phyloP scores from a whole-genome alignment of 35 echinoderm and acorn worm genomes.

The Hemicentrotus pulcherrimus region DNA sequence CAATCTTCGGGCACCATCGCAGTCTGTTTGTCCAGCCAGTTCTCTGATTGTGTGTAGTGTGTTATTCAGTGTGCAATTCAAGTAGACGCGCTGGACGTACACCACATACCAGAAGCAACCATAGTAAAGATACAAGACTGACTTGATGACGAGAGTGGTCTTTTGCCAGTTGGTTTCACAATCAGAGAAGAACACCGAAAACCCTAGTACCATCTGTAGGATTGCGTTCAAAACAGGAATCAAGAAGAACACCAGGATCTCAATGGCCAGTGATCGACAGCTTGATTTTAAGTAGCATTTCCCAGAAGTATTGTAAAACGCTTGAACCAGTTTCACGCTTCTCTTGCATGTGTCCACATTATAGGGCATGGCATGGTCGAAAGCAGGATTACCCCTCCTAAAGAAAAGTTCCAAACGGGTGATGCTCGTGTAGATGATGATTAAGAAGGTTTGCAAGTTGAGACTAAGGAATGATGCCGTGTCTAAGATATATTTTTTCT shows the following conservation, averaged over 20 bases:
- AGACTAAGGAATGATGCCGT: no score
- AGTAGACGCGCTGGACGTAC: background rate
- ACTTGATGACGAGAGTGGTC: background rate
- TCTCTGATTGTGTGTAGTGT: background rate
- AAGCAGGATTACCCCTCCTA: no score
- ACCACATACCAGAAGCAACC: background rate
- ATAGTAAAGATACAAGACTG: background rate
- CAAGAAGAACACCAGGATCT: background rate
- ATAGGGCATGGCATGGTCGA: no score
- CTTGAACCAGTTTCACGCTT: no score
- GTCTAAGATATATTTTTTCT: no score
- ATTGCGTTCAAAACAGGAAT: background rate
- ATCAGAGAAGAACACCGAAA: background rate
- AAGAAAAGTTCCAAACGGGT: no score
- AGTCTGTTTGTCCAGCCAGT: background rate
- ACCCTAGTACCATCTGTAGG: background rate
- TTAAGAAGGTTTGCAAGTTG: no score
- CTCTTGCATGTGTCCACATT: no score
- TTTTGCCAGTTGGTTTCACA: background rate
- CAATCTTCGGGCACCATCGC: background rate
- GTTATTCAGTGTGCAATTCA: background rate
- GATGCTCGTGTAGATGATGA: no score
- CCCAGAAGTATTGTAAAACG: no score
- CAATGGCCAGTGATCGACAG: no score
- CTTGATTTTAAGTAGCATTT: no score